These are phyloP conservation scores for Batillaria attramentaria DNA, from an alignment of 1,140 invertebrate species.

Conservation along the genomic window DNA sequence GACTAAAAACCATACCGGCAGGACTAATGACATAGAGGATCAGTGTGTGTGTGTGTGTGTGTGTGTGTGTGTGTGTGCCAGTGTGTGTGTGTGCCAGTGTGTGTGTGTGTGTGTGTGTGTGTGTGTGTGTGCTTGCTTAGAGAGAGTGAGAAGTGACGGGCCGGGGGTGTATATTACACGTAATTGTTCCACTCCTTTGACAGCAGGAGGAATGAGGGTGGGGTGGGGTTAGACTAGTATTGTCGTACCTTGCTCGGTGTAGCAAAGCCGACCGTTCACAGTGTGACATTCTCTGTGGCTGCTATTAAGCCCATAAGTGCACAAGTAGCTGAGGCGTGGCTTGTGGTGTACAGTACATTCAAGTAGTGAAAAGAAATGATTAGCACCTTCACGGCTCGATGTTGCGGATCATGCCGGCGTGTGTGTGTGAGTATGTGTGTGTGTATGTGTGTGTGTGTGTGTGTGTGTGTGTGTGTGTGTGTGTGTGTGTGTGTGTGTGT, in stretches of 20 bases:
- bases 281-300: neutral
- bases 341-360: no score
- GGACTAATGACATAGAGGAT: no score
- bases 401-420: no score
- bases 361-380: no score
- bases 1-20: no score
- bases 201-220: neutral
- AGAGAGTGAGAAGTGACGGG: neutral
- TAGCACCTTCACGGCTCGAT: no score
- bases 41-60: slow-evolving; percentile 1
- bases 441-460: neutral
- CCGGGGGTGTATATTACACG: no score
- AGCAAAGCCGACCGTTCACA: neutral
- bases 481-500: slow-evolving; percentile 8
- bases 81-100: neutral
- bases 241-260: neutral
- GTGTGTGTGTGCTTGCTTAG: neutral
- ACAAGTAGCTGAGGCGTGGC: neutral
- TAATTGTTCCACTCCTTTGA: no score
- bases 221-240: neutral
- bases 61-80: slow-evolving; percentile 10
- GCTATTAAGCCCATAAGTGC: neutral
- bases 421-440: slow-evolving; percentile 7
- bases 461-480: slow-evolving; percentile 6
- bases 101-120: neutral